These are phyloP conservation scores for Globia sparganii DNA, from an alignment of 2,888 invertebrate genomes.

Conservation along the genomic window DNA sequence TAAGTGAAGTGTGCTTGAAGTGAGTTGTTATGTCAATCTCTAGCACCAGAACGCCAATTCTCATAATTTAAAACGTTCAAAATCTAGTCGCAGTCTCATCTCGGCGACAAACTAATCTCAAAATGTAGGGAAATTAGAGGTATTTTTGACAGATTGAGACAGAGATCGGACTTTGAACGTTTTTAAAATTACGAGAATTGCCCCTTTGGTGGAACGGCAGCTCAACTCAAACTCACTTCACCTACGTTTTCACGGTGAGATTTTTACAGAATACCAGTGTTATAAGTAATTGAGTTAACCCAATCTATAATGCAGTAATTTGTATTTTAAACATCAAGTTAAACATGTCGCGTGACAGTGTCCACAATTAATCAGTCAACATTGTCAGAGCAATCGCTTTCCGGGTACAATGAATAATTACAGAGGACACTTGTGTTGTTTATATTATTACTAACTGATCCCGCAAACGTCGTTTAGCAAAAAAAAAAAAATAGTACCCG, in stretches of 20 bases:
- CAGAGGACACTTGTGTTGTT: slow-evolving; percentile 13
- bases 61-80: too few species aligned
- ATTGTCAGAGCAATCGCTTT: slow-evolving; percentile 17
- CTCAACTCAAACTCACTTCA: background rate
- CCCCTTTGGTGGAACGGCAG: background rate
- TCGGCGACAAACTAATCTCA: too few species aligned
- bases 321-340: slow-evolving; percentile 5
- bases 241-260: background rate
- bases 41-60: too few species aligned
- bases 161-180: too few species aligned
- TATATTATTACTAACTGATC: slow-evolving; percentile 12
- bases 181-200: too few species aligned
- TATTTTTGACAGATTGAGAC: too few species aligned
- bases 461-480: too few species aligned
- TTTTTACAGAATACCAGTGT: background rate
- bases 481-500: too few species aligned
- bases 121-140: too few species aligned
- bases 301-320: background rate
- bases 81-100: too few species aligned
- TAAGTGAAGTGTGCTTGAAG: background rate
- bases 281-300: background rate
- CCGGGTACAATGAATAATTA: slow-evolving; percentile 17
- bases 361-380: slow-evolving; percentile 27
- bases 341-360: background rate
- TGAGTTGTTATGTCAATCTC: background rate